phyloP scores from a whole-genome alignment of 2,113 vertebrate genomes.

The Lasiurus borealis region DNA sequence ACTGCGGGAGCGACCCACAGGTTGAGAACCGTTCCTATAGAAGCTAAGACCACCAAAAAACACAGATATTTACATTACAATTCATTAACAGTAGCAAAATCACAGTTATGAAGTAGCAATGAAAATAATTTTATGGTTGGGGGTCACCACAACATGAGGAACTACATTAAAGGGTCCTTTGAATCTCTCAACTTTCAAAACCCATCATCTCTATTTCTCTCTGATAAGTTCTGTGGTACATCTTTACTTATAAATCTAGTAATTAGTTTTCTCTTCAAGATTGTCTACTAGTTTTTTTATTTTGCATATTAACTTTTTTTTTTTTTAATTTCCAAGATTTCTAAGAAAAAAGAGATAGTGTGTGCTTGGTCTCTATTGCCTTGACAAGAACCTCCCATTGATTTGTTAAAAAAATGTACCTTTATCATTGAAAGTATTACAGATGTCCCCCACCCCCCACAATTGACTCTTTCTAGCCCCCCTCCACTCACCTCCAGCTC shows the following conservation, averaged over 20 bases:
- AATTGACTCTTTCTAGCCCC: too few relatives aligned
- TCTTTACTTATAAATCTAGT: not conserved
- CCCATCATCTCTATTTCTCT: not conserved
- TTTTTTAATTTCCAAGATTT: not conserved
- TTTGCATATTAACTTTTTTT: not conserved
- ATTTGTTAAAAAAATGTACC: not conserved
- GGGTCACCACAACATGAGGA: too few relatives aligned
- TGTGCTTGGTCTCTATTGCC: not conserved
- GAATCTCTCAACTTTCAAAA: not conserved
- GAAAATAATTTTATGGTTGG: too few relatives aligned
- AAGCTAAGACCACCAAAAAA: too few relatives aligned
- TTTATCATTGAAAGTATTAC: too few relatives aligned
- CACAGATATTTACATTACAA: too few relatives aligned
- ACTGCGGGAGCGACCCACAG: not conserved
- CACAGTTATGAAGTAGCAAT: too few relatives aligned
- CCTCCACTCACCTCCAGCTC: too few relatives aligned
- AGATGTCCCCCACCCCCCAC: too few relatives aligned
- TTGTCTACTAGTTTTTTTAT: not conserved
- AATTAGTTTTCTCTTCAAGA: not conserved
- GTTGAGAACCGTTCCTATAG: too few relatives aligned
- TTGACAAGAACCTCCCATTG: not conserved
- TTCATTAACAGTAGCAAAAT: too few relatives aligned
- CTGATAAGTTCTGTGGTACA: not conserved
- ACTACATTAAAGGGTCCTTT: not conserved
- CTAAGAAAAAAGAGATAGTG: not conserved